Base-by-base conservation (phyloP, 2,113 vertebrate genomes). In the Brachirus orientalis region DNA sequence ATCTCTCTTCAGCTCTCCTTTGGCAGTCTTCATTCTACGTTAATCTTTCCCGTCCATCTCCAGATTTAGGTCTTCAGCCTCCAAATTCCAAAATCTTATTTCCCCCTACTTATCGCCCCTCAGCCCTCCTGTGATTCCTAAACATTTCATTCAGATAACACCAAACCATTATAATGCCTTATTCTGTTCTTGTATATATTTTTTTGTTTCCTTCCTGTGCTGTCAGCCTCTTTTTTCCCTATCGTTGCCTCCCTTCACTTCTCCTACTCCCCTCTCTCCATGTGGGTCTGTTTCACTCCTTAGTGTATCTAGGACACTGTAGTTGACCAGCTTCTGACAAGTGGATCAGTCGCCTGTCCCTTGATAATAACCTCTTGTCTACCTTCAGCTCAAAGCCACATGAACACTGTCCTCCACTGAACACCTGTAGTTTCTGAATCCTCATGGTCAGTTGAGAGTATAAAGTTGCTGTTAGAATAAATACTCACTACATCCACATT, bases 391-490 rank as follows among this genome's bases (percentile, higher is more conserved):
- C 78, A 64, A 73, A 69, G 53, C 56, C 44, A 40, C 69, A 50
- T 8, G 4, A 60, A 38, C 35, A 6, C 52, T 43, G 64, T 65
- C 79, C 58, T 17, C 54, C 41, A 40, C 70, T 28, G 46, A 80
- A 51, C 57, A 72, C 70, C 68, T 70, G 70, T 71, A 67, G 82
- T 76, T 72, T 65, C 63, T 67, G 10, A 53, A 56, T 62, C 52
- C 37, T 36, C 38, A 47, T 45, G 66, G 74, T 83, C 79, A 75
- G 84, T 93, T 91, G 91, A 92, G 93, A 75, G 90, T 89, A 76
- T 68, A 68, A 3, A 88, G 86, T 89, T 87, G 82, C 88, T 79
- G 79, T 91, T 91, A 91, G 87, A 90, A 93, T 93, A 92, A 92
- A 92, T 86, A 86, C 82, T 88, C 90, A 88, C 86, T 79, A 89